Conservation (phyloP, 2,888 invertebrate genomes). For the Dichetophora obliterata region DNA sequence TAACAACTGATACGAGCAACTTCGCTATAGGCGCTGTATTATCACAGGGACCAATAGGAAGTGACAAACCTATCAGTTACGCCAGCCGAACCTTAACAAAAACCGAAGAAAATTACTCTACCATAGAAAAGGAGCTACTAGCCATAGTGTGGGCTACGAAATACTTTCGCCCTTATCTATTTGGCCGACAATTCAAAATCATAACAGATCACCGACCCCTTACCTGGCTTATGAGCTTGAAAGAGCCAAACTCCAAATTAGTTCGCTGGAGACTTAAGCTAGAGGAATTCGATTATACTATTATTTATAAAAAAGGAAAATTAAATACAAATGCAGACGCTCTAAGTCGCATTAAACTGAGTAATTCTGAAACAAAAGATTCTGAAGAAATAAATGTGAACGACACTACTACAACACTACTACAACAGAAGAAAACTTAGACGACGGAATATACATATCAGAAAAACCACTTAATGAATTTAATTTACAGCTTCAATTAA, state of each 20-base stretch:
- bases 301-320: background rate
- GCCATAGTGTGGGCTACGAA: background rate
- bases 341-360: background rate
- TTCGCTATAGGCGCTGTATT: background rate
- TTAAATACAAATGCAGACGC: background rate
- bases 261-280: background rate
- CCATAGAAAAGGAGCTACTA: background rate
- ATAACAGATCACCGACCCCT: background rate
- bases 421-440: no score
- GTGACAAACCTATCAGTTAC: background rate
- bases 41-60: background rate
- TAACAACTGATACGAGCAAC: background rate
- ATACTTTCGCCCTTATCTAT: background rate
- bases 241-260: background rate
- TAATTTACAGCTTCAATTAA: no score
- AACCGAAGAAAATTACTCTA: background rate
- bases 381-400: no score
- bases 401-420: no score
- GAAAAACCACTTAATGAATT: no score
- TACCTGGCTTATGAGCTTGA: background rate
- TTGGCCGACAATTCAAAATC: background rate
- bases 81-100: background rate
- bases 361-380: background rate
- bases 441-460: constrained; percentile 28
- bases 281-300: no score